phyloP scores from a whole-genome alignment of 2,888 invertebrate genomes.

The Hypolimnas misippus region DNA sequence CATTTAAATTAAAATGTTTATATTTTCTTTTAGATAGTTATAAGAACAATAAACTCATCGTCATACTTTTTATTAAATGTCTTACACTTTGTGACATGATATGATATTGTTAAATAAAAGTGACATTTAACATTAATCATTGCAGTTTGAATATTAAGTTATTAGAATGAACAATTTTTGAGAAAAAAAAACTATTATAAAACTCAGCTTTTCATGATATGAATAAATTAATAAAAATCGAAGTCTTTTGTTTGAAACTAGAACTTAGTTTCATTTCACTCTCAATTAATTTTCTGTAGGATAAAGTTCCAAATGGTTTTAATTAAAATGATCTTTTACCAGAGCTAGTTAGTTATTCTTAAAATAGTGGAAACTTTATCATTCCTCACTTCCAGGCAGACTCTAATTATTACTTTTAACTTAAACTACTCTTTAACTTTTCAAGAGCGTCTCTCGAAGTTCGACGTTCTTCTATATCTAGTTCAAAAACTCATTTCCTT shows the following conservation, averaged over 20 bases:
- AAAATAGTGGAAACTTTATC: constrained; percentile 59
- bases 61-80: too few relatives aligned
- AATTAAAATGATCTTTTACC: constrained; percentile 65
- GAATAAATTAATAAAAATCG: constrained; percentile 6
- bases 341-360: constrained; percentile 55
- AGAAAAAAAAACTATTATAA: background rate
- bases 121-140: too few relatives aligned
- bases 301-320: constrained; percentile 58
- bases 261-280: constrained; percentile 19
- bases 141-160: too few relatives aligned
- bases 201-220: background rate
- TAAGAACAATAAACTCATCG: too few relatives aligned
- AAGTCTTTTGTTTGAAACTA: background rate
- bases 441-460: constrained; percentile 17
- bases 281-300: constrained; percentile 49
- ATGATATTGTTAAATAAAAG: too few relatives aligned
- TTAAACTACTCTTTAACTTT: constrained; percentile 33
- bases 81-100: too few relatives aligned
- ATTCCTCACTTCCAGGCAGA: constrained; percentile 35
- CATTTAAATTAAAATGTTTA: too few relatives aligned
- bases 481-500: constrained; percentile 20
- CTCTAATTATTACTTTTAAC: constrained; percentile 37
- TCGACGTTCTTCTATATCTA: constrained; percentile 15
- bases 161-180: too few relatives aligned
- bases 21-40: too few relatives aligned